Evolutionary conservation across 2,888 invertebrate species (phyloP).

Genomic region (Lutraria lutraria): DNA sequence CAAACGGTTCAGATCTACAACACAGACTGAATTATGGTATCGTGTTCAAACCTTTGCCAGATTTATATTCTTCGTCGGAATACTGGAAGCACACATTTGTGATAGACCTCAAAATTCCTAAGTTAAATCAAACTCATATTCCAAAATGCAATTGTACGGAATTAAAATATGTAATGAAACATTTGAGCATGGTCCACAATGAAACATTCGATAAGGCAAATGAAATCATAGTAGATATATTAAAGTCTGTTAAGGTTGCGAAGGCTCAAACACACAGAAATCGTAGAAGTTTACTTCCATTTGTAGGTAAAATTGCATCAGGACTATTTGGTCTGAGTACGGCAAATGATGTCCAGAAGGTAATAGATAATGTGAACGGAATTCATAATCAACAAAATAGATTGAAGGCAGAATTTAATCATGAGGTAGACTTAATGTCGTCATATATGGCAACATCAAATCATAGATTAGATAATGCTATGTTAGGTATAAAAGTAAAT

Average conservation of each 20-base stretch:
- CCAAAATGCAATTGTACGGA: conserved; percentile 13
- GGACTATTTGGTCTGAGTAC: conserved; percentile 24
- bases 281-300: not conserved
- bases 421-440: not conserved
- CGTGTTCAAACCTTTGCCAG: conserved; percentile 12
- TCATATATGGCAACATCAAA: conserved; percentile 27
- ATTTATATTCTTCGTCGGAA: conserved; percentile 2
- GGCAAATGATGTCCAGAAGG: conserved; percentile 5
- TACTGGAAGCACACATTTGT: conserved; percentile 33
- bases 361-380: not conserved
- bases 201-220: not conserved
- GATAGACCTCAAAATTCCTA: not conserved
- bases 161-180: not conserved
- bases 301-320: conserved; percentile 23
- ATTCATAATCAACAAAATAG: conserved; percentile 9
- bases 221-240: not conserved
- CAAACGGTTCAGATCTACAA: not conserved
- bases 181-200: not conserved
- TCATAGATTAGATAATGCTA: conserved; percentile 19
- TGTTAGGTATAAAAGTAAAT: not conserved
- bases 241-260: not conserved
- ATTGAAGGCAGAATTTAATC: conserved; percentile 2
- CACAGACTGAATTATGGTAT: conserved; percentile 25
- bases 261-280: not conserved
- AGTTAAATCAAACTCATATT: not conserved